phyloP scores from a whole-genome alignment of 2,797 vertebrate genomes.

The Phrynocephalus vlangalii region DNA sequence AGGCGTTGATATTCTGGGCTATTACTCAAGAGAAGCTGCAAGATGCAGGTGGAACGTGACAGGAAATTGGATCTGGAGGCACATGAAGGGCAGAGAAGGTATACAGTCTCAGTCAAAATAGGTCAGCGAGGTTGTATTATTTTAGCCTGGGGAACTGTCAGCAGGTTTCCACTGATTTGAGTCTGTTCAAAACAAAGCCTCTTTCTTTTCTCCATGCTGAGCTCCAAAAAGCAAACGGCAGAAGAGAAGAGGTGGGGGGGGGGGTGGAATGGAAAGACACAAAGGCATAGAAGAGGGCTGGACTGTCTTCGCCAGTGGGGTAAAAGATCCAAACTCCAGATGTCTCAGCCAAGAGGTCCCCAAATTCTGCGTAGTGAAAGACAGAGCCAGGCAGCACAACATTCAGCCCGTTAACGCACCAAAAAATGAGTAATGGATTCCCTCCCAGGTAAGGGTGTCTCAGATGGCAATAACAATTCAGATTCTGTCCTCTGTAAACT shows the following conservation, averaged over 20 bases:
- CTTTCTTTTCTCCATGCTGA: conserved; percentile 67
- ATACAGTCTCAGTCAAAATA: conserved; percentile 43
- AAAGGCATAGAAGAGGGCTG: conserved; percentile 58
- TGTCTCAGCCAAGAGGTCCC: conserved; percentile 41
- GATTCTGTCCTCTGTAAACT: background rate
- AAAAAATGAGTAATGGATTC: background rate
- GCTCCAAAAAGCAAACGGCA: conserved; percentile 60
- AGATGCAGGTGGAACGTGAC: conserved; percentile 22
- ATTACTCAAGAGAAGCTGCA: conserved; percentile 21
- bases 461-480: background rate
- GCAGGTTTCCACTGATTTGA: conserved; percentile 65
- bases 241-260: conserved; percentile 13
- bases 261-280: conserved; percentile 45
- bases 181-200: conserved; percentile 68
- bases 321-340: conserved; percentile 51
- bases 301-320: conserved; percentile 27
- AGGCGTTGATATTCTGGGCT: conserved; percentile 44
- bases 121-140: conserved; percentile 65
- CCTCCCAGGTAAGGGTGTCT: background rate
- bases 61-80: conserved; percentile 53
- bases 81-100: conserved; percentile 48
- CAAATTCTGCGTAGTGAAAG: conserved; percentile 33
- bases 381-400: background rate
- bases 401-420: background rate
- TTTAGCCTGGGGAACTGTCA: conserved; percentile 67